These are phyloP conservation scores for Nephila pilipes DNA, from an alignment of 1,140 invertebrate genomes.

Conservation along the genomic window DNA sequence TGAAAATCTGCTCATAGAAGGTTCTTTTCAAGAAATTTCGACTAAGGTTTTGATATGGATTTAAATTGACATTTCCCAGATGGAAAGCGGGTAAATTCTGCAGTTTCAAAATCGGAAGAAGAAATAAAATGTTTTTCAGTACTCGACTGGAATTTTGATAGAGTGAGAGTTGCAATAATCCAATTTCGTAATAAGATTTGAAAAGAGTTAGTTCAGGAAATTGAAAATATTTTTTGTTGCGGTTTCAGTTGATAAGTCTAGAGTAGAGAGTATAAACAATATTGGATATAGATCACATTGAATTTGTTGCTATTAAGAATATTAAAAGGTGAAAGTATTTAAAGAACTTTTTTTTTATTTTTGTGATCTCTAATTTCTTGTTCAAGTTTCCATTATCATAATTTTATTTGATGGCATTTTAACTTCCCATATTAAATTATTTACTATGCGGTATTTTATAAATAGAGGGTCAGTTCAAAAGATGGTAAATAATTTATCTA, in stretches of 20 bases:
- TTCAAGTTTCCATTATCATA: background rate
- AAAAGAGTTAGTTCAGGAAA: background rate
- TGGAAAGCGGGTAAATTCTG: conserved; percentile 31
- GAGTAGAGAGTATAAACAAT: background rate
- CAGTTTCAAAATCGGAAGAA: conserved; percentile 22
- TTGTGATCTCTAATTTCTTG: background rate
- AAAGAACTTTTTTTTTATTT: background rate
- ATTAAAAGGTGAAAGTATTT: background rate
- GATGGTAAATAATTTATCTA: too few species aligned
- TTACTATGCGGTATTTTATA: too few species aligned
- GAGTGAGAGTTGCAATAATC: background rate
- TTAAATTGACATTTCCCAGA: conserved; percentile 57
- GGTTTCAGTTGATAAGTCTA: background rate
- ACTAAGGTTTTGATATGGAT: conserved; percentile 37
- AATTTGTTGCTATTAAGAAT: background rate
- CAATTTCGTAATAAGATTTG: conserved; percentile 35
- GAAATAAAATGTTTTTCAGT: background rate
- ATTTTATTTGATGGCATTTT: background rate
- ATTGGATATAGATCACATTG: background rate
- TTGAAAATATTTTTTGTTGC: background rate
- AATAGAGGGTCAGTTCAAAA: too few species aligned
- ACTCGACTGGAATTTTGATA: background rate
- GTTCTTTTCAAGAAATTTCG: conserved; percentile 55
- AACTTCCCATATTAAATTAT: too few species aligned
- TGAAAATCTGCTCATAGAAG: conserved; percentile 57